Percentiles rank a stretch among this genome's conserved stretches.
These are phyloP conservation scores for Hylomyscus alleni DNA, from an alignment of 2,797 vertebrate species.

Conservation along the genomic window DNA sequence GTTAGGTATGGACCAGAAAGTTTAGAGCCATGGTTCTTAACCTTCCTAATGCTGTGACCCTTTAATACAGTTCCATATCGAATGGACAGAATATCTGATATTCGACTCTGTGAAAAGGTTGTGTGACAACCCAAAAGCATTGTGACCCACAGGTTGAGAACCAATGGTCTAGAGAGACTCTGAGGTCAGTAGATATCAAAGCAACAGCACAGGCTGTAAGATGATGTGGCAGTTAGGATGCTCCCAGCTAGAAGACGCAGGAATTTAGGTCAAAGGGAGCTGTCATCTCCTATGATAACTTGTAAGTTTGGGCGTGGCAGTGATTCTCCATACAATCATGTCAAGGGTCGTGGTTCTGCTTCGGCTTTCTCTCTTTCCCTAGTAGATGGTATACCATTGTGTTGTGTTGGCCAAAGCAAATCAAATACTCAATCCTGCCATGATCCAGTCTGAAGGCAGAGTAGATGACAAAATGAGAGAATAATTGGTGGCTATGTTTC, in stretches of 20 bases:
- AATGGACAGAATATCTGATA: not conserved
- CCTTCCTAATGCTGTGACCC: not conserved
- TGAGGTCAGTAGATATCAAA: not conserved
- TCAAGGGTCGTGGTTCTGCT: not conserved
- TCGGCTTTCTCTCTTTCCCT: not conserved
- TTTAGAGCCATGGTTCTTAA: no score
- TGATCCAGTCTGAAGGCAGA: not conserved
- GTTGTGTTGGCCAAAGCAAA: not conserved
- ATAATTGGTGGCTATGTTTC: not conserved
- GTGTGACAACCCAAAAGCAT: not conserved
- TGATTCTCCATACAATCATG: not conserved
- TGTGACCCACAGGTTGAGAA: not conserved
- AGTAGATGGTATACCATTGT: not conserved
- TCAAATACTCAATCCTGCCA: not conserved
- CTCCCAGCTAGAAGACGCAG: not conserved
- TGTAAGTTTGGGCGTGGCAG: conserved; percentile 6
- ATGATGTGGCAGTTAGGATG: not conserved
- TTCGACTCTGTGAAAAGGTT: not conserved
- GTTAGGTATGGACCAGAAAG: not conserved
- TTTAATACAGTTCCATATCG: not conserved
- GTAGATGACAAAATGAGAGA: not conserved
- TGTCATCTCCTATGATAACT: not conserved
- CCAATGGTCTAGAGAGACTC: not conserved
- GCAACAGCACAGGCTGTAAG: not conserved
- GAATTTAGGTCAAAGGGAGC: conserved; percentile 19